Percentiles rank a stretch among this genome's conserved stretches.
Evolutionary conservation across 64 coral and sea anemone species (phyloP).

Genomic region (Exaiptasia diaphana): DNA sequence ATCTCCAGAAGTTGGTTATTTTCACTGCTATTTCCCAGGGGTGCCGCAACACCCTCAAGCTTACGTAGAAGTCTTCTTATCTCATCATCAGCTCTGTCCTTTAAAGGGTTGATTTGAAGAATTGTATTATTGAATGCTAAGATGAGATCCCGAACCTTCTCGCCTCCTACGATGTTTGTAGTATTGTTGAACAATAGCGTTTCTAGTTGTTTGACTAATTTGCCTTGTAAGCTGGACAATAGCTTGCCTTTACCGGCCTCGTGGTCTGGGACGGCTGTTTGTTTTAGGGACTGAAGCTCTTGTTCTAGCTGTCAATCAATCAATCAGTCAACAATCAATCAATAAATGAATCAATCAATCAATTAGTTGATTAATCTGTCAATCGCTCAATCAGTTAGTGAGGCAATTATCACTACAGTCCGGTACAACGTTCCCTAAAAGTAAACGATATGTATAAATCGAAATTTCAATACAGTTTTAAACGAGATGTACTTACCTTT

Average conservation of each 20-base stretch:
- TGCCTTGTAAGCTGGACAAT: constrained; percentile 35
- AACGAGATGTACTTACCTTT: background rate
- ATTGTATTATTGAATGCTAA: constrained; percentile 15
- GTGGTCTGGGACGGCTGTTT: constrained; percentile 46
- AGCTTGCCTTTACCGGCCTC: constrained; percentile 39
- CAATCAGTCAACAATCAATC: no score
- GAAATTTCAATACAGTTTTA: no score
- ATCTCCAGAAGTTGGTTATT: constrained; percentile 72
- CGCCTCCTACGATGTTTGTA: constrained; percentile 32
- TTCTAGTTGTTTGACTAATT: constrained; percentile 31
- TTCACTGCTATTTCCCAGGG: constrained; percentile 74
- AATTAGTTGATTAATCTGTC: no score
- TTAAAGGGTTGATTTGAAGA: constrained; percentile 48
- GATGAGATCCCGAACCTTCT: constrained; percentile 50
- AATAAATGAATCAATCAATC: no score
- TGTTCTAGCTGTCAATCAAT: constrained; percentile 29
- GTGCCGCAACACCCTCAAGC: constrained; percentile 58
- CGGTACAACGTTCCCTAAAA: no score
- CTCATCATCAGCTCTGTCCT: constrained; percentile 32
- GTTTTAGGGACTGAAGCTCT: constrained; percentile 26
- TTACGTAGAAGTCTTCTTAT: constrained; percentile 45
- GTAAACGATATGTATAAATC: no score
- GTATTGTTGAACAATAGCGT: constrained; percentile 73
- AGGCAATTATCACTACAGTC: no score
- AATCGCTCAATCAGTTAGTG: no score